Base-by-base conservation (phyloP, 2,888 invertebrate species). In the Graphium colonna region DNA sequence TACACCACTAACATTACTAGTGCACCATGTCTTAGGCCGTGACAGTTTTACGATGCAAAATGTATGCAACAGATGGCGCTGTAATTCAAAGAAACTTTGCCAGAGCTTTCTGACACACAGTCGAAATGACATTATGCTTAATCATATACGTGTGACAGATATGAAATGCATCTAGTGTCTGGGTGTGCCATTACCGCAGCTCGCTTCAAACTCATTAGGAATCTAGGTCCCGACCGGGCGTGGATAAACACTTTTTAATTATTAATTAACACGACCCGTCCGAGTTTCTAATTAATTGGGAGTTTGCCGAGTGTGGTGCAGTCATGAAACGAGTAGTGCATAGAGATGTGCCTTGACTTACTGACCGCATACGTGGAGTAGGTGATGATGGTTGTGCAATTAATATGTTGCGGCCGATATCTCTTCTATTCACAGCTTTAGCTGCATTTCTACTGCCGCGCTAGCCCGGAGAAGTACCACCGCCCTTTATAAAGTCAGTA, bases 181-280 rank as follows among this genome's bases (percentile, higher is more conserved):
- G 8, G 12, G 2, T 1, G 4, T 18, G 16, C 40, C 40, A 13
- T 42, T 18, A 42, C 26, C 60, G 44, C 52, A 54, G 33, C 51
- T 52, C 42, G 47, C 58, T 60, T 59, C 21, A 51, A 60, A 52
- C 59, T 59, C 60, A 56, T 60, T 60, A 60, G 38, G 44, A 48
- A 46, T 45, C 42, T 26, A 47, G 56, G 49, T 52, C 56, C 31
- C 40, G 51, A 54, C 52, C 48, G 49, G 57, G 41, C 41, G 48
- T 44, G 63, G 21, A 47, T 64, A 67, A 67, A 64, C 62, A 64
- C 57, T 63, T 67, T 68, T 60, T 67, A 63, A 70, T 73, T 67
- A 66, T 61, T 60, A 67, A 62, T 62, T 64, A 62, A 65, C 61
- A 57, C 56, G 67, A 65, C 69, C 58, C 53, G 51, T 48, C 51